Evolutionary conservation across 2,113 vertebrate genomes (phyloP), one percentile per base, ranked within the genome.

Genomic region (Lanius collurio): DNA sequence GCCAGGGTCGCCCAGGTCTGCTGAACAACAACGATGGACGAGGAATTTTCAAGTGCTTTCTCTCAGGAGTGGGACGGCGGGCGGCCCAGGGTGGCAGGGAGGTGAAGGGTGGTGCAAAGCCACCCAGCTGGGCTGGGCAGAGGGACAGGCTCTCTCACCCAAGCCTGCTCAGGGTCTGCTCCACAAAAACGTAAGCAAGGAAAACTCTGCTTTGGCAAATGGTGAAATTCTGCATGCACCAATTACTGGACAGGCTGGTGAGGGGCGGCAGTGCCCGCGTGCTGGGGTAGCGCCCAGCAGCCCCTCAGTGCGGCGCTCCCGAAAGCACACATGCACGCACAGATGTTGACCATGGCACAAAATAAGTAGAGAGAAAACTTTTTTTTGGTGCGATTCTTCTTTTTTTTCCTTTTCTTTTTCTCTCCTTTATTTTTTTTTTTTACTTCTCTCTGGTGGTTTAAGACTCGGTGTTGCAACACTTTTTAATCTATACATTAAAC

Each of bases 391-490:
- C 33, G 64, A 89, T 87, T 92, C 65, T 94, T 85, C 67, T 79
- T 94, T 93, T 44, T 68, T 91, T 47, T 49, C 30, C 53, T 50
- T 27, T 71, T 27, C 68, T 50, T 76, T 68, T 69, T 60, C 63
- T 53, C 90, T 44, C 39, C 2, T 9, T 16, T 37, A 37, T 20
- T 30, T 15, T 19, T 74, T 91, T 90, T 76, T 88, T 79, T 39
- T 5, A 49, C 52, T 75, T 93, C 82, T 85, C 26, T 91, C 93
- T 86, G 76, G 46, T 93, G 87, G 76, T 93, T 96, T 96, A 95
- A 97, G 92, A 93, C 90, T 93, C 87, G 97, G 94, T 97, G 96
- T 98, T 97, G 96, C 93, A 93, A 94, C 96, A 95, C 94, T 97
- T 97, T 98, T 96, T 97, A 96, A 97, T 96, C 83, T 94, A 94